These are phyloP conservation scores for Sipunculus nudus DNA, from an alignment of 2,888 invertebrate species.

Conservation along the genomic window DNA sequence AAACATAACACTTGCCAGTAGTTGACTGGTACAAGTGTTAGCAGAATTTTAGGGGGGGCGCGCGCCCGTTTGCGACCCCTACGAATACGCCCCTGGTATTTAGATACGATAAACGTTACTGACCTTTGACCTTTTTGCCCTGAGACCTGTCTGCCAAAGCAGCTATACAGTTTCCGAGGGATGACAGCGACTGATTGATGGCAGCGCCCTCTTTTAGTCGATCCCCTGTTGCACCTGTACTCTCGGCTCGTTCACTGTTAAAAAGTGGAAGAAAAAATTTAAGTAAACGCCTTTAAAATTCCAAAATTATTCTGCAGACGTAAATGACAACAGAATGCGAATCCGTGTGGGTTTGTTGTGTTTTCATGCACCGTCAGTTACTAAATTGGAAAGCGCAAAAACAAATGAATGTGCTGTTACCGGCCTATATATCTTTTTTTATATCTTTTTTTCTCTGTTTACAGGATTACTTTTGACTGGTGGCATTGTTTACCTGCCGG, in stretches of 20 bases:
- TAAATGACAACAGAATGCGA: neutral
- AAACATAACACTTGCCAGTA: no score
- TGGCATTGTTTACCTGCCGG: slow-evolving; percentile 67
- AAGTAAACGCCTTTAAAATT: no score
- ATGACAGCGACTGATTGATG: slow-evolving; percentile 71
- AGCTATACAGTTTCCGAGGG: slow-evolving; percentile 71
- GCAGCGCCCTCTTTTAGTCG: slow-evolving; percentile 72
- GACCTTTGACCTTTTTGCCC: slow-evolving; percentile 58
- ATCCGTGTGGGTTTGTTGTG: neutral
- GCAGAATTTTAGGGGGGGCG: no score
- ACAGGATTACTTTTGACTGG: neutral
- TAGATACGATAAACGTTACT: neutral
- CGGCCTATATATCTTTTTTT: neutral
- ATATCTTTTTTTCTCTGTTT: neutral
- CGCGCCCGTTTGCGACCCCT: no score
- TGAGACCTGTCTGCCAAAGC: slow-evolving; percentile 60
- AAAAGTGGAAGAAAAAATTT: no score
- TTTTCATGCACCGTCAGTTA: neutral
- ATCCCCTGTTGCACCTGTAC: slow-evolving; percentile 71
- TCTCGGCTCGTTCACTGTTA: slow-evolving; percentile 70
- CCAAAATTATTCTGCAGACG: neutral
- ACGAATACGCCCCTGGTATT: no score
- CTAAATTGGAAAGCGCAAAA: neutral
- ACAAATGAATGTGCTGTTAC: no score
- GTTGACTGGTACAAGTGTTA: no score